Evolutionary conservation across 2,888 invertebrate species (phyloP), one percentile per base, ranked within the genome.

Genomic region (Drosophila lacicola): DNA sequence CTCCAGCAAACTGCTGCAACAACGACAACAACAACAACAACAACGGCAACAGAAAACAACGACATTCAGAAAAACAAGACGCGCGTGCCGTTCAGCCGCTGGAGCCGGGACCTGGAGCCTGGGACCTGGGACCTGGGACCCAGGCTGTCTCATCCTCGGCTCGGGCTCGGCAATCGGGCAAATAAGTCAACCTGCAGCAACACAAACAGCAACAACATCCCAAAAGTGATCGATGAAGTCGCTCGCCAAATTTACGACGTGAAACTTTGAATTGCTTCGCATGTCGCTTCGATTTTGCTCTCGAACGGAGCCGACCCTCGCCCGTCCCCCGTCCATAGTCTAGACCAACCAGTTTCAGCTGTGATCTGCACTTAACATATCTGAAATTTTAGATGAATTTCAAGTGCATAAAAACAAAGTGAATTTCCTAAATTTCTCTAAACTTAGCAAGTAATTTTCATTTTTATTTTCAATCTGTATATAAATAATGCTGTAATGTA

Each of bases 141-240:
- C 75, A 75, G 51, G 49, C 55, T 51, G 61, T 58, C 69, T 58
- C 75, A 19, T 68, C 51, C 70, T 49, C 54, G 8, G 19, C 29
- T 54, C 49, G 51, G 69, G 53, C 68, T 51, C 54, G 65, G 55
- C 71, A 74, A 75, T 70, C 75, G 70, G 74, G 75, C 64, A 82
- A 78, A 74, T 79, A 80, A 78, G 82, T 78, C 81, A 80, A 75
- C 80, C 76, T 74, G 77, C 72, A 70, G 76, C 70, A 67, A 56
- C 51, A 63, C 53, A 68, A 58, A 54, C 49, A 58, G 47, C 65
- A 62, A 45, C 68, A 60, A 62, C 46, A 79, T 46, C 74, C 78
- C 64, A 78, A 84, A 84, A 90, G 89, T 91, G 91, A 92, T 91
- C 91, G 91, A 91, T 91, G 91, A 91, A 91, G 91, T 91, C 85